These are phyloP conservation scores for Xenops minutus DNA, from an alignment of 2,797 vertebrate species.

Conservation along the genomic window DNA sequence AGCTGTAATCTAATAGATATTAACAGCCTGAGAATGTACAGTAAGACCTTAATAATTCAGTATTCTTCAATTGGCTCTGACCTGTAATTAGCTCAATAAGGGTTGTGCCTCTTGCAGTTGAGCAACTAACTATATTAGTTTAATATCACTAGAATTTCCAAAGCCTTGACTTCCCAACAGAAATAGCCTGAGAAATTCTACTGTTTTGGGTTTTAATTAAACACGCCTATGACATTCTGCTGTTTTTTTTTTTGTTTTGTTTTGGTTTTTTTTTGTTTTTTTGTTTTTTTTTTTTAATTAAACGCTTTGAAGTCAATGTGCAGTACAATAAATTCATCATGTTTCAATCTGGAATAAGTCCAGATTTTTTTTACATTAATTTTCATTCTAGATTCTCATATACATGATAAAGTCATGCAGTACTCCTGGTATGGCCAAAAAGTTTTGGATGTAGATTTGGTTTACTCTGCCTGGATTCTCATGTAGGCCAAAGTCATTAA, in stretches of 20 bases:
- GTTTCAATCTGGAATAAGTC: not conserved
- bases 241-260: no score
- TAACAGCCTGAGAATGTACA: conserved; percentile 41
- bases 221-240: no score
- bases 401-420: not conserved
- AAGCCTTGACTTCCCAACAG: not conserved
- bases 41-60: conserved; percentile 59
- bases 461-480: not conserved
- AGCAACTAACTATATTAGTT: conserved; percentile 5
- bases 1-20: conserved; percentile 59
- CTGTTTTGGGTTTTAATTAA: no score
- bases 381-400: not conserved
- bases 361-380: not conserved
- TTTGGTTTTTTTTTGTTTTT: no score
- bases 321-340: not conserved
- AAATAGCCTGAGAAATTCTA: not conserved
- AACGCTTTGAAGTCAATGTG: not conserved
- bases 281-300: not conserved
- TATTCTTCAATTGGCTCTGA: conserved; percentile 24
- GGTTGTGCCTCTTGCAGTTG: not conserved
- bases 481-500: not conserved
- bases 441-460: not conserved
- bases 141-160: not conserved
- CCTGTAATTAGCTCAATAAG: not conserved
- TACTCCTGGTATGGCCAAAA: not conserved